Evolutionary conservation across 2,888 invertebrate genomes (phyloP).

Genomic region (Drosophila quinaria): DNA sequence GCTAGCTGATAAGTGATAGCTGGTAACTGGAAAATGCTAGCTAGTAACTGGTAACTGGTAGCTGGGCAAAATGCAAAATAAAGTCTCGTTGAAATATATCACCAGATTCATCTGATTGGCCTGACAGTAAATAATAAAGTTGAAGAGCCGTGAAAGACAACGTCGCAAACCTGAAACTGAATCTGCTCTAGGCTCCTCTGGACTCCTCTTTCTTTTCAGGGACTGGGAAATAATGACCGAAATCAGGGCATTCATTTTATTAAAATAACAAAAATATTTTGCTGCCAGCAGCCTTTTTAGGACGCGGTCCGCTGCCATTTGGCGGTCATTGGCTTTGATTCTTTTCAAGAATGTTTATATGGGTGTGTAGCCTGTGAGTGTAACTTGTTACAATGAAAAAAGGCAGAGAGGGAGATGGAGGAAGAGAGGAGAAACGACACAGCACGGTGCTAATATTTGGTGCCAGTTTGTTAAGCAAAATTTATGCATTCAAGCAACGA

Average conservation of each 20-base stretch:
- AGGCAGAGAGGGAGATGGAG: not conserved
- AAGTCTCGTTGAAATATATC: slow-evolving; percentile 66
- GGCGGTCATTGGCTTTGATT: slow-evolving; percentile 69
- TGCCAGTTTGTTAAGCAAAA: slow-evolving; percentile 42
- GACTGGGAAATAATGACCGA: slow-evolving; percentile 62
- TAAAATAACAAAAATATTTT: slow-evolving; percentile 76
- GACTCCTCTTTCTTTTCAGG: slow-evolving; percentile 16
- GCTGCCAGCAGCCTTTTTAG: slow-evolving; percentile 63
- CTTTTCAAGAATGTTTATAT: slow-evolving; percentile 31
- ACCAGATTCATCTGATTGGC: slow-evolving; percentile 43
- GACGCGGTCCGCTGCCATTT: slow-evolving; percentile 48
- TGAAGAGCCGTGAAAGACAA: slow-evolving; percentile 15
- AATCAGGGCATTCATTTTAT: slow-evolving; percentile 77
- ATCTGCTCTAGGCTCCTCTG: not conserved
- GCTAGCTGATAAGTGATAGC: slow-evolving; percentile 34
- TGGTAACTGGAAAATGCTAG: slow-evolving; percentile 30
- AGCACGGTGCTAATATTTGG: slow-evolving; percentile 27
- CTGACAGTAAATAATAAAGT: slow-evolving; percentile 45
- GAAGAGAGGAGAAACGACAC: not conserved
- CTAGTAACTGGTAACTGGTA: slow-evolving; percentile 15
- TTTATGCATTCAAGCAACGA: slow-evolving; percentile 45
- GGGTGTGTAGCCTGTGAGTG: slow-evolving; percentile 1
- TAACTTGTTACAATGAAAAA: slow-evolving; percentile 9
- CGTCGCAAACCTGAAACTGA: slow-evolving; percentile 22
- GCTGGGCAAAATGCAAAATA: slow-evolving; percentile 53